Conservation (phyloP, 2,888 invertebrate species). For the Ceriagrion tenellum region DNA sequence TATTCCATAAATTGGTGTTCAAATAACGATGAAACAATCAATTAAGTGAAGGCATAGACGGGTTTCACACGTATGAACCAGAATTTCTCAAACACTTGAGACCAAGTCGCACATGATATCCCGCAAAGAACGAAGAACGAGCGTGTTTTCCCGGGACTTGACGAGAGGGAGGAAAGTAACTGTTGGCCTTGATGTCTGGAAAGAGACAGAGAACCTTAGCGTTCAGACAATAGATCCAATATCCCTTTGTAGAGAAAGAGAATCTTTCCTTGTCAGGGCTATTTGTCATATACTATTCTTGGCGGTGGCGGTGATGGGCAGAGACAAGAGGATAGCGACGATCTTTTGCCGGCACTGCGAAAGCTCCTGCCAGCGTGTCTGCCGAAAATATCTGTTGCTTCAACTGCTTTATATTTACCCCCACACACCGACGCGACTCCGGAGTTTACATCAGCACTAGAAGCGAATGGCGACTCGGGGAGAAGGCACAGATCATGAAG, state of each 20-base stretch:
- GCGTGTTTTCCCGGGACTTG: background rate
- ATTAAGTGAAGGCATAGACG: too few relatives aligned
- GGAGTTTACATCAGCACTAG: constrained; percentile 5
- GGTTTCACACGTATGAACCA: too few relatives aligned
- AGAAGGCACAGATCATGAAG: background rate
- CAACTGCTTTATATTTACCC: constrained; percentile 32
- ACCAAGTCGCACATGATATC: background rate
- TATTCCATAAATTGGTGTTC: too few relatives aligned
- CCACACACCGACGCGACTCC: background rate
- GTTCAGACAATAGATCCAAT: background rate
- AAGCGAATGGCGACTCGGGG: background rate
- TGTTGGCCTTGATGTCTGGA: background rate
- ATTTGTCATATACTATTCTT: constrained; percentile 21
- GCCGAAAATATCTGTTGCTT: constrained; percentile 31
- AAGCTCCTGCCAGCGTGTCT: constrained; percentile 24
- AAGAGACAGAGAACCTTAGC: background rate
- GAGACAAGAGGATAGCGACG: constrained; percentile 12
- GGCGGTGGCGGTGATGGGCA: background rate
- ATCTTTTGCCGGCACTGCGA: background rate
- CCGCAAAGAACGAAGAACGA: background rate
- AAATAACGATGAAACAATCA: too few relatives aligned
- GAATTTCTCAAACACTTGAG: too few relatives aligned
- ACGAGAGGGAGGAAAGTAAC: background rate
- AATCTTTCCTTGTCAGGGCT: background rate
- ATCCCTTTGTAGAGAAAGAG: background rate